Evolutionary conservation across 2,888 invertebrate genomes (phyloP), one percentile per base, ranked within the genome.

Genomic region (Dasypogon diadema): DNA sequence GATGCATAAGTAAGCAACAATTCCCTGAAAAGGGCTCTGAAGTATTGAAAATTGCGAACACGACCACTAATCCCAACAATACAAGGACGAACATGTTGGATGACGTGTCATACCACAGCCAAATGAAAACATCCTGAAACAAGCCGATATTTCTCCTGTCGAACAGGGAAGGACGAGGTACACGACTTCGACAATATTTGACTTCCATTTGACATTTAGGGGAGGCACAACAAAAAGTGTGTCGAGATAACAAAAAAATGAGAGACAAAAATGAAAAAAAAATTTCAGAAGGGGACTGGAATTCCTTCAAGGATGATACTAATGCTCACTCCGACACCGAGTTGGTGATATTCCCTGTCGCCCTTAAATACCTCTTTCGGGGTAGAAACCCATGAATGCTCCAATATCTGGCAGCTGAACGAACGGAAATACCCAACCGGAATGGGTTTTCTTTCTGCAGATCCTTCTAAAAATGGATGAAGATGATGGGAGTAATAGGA

Each of bases 161-260:
- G 22, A 24, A 1, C 12, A 22, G 56, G 8, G 24, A 24, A 6
- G 24, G 51, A 14, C 12, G n/a, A n/a, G 4, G 56, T 16, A 30
- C 30, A 30, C 8, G 30, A 30, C 30, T 26, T 58, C 16, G 58
- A 14, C 58, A 58, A 58, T 30, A 58, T 58, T 58, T 58, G 58
- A 58, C 58, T 58, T 58, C 58, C 30, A 58, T 58, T 58, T 26
- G 26, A 30, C 58, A 58, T 58, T 26, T 16, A 14, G 26, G n/a
- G n/a, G 58, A 58, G 16, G 30, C 16, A 58, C 58, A 26, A 58
- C 26, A 58, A 26, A 30, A 24, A 3, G 24, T 14, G n/a, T 30
- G 12, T 30, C 30, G 26, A 26, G 30, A 26, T 26, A 58, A n/a
- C n/a, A 58, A 56, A 58, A 26, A 58, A 16, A 30, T 14, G 34